These are phyloP conservation scores for Oeneis ivallda DNA, from an alignment of 2,888 invertebrate species.

Conservation along the genomic window DNA sequence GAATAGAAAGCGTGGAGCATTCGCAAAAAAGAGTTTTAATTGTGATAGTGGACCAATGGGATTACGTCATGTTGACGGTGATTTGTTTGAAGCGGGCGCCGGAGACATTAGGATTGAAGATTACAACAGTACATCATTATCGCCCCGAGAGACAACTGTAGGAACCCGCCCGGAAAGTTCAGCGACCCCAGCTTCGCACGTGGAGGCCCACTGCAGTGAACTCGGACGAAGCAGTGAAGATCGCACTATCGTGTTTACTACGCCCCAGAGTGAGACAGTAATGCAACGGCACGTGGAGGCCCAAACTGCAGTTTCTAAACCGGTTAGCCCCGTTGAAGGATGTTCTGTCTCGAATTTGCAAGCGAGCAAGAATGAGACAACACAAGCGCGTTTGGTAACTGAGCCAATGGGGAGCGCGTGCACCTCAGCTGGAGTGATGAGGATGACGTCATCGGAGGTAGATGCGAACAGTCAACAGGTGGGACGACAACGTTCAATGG, in stretches of 20 bases:
- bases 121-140: background rate
- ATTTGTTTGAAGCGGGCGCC: background rate
- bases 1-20: background rate
- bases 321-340: no score
- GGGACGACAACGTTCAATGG: no score
- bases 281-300: background rate
- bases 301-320: background rate
- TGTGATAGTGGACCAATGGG: background rate
- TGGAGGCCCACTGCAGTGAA: background rate
- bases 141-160: no score
- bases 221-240: no score
- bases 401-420: no score
- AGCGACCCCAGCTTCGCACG: background rate
- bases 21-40: background rate
- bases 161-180: background rate
- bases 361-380: background rate
- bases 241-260: no score
- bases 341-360: background rate
- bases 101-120: background rate
- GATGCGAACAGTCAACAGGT: background rate
- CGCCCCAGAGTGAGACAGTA: background rate
- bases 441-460: background rate
- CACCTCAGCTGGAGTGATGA: background rate
- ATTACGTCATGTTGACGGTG: background rate
- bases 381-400: background rate